Evolutionary conservation across 2,797 vertebrate genomes (phyloP).

Genomic region (Lates japonicus): DNA sequence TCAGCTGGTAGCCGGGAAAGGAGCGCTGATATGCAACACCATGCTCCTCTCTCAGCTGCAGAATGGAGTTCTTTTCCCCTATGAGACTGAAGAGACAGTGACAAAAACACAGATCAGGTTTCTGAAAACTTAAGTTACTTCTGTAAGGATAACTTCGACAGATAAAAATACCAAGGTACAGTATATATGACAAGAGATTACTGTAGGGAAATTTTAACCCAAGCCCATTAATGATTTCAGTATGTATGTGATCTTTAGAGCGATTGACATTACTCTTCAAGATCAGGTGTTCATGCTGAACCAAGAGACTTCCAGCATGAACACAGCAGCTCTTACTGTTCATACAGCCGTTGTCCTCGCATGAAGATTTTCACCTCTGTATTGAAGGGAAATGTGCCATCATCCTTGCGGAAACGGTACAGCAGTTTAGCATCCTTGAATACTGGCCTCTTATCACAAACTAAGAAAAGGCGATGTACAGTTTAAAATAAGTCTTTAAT

Average conservation of each 20-base stretch:
- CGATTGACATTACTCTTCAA: constrained; percentile 18
- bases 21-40: constrained; percentile 86
- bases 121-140: not conserved
- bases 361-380: constrained; percentile 90
- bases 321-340: constrained; percentile 85
- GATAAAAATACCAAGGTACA: not conserved
- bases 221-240: not conserved
- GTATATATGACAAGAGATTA: not conserved
- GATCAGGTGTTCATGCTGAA: constrained; percentile 19
- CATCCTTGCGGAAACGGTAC: constrained; percentile 93
- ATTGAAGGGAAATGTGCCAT: constrained; percentile 91
- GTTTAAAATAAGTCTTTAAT: not conserved
- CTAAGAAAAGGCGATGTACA: constrained; percentile 71
- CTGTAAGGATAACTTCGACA: not conserved
- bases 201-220: not conserved
- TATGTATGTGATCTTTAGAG: not conserved
- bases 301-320: not conserved
- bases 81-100: constrained; percentile 81
- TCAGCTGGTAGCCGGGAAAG: constrained; percentile 88
- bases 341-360: constrained; percentile 89
- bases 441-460: constrained; percentile 89
- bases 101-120: constrained; percentile 12
- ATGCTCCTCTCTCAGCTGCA: constrained; percentile 89
- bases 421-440: constrained; percentile 92
- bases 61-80: constrained; percentile 84